Percentiles rank a stretch among this genome's conserved stretches.
These are phyloP conservation scores for Daboia siamensis DNA, from an alignment of 2,113 vertebrate genomes.

Conservation along the genomic window DNA sequence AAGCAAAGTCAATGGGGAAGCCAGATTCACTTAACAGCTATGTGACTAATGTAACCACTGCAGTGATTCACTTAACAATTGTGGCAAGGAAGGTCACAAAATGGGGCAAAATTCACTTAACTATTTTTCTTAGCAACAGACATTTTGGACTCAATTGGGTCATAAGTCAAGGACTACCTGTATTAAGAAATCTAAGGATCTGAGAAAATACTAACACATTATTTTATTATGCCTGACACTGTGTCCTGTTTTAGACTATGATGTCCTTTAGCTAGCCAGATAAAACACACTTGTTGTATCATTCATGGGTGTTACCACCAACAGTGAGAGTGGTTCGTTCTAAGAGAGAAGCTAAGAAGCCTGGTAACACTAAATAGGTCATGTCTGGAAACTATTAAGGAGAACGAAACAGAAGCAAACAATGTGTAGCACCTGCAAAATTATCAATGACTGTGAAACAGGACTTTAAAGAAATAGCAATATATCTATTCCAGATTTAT, in stretches of 20 bases:
- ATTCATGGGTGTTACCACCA: background rate
- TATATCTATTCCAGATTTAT: background rate
- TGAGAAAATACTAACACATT: background rate
- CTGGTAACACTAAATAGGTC: background rate
- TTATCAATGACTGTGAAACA: background rate
- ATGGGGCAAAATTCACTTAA: background rate
- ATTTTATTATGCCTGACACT: background rate
- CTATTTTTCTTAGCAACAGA: background rate
- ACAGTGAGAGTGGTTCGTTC: background rate
- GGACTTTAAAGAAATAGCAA: background rate
- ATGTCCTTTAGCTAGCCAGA: background rate
- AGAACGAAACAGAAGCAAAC: background rate
- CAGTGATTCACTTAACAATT: background rate
- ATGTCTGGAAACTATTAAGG: background rate
- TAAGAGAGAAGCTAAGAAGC: background rate
- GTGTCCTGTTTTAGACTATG: background rate
- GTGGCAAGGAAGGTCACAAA: background rate
- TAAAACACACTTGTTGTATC: background rate
- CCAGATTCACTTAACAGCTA: background rate
- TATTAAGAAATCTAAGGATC: background rate
- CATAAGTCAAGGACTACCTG: background rate
- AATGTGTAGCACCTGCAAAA: background rate
- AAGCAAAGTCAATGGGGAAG: background rate
- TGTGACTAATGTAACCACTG: background rate
- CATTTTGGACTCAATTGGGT: background rate